Conservation (phyloP, 2,888 invertebrate genomes). For the Nudaria mundana region DNA sequence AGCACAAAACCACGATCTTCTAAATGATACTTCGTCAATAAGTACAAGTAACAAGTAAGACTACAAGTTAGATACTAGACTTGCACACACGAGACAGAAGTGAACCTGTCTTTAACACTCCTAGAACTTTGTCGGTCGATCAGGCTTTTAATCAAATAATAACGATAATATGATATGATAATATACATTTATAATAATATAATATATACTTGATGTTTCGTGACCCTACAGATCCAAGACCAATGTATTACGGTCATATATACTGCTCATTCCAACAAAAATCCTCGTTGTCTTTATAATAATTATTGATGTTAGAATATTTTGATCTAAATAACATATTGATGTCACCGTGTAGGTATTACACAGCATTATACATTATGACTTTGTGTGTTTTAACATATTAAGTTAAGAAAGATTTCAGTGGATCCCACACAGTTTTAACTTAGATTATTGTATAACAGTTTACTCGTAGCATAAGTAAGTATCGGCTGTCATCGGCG, state of each 20-base stretch:
- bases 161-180: no score
- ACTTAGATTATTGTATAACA: constrained; percentile 20
- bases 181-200: background rate
- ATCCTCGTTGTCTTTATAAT: constrained; percentile 25
- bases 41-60: no score
- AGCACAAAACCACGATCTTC: no score
- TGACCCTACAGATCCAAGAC: constrained; percentile 8
- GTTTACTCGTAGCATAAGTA: constrained; percentile 17
- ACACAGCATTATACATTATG: constrained; percentile 11
- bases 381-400: constrained; percentile 17
- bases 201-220: background rate
- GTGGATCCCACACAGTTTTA: constrained; percentile 18
- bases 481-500: background rate
- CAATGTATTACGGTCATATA: constrained; percentile 6
- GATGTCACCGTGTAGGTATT: constrained; percentile 9
- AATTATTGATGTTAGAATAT: constrained; percentile 27
- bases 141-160: no score
- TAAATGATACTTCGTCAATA: no score
- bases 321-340: constrained; percentile 19
- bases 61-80: no score
- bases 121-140: no score
- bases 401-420: constrained; percentile 27
- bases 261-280: constrained; percentile 18
- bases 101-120: no score
- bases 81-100: no score